Evolutionary conservation across 2,888 invertebrate species (phyloP).

Genomic region (Gortyna flavago): DNA sequence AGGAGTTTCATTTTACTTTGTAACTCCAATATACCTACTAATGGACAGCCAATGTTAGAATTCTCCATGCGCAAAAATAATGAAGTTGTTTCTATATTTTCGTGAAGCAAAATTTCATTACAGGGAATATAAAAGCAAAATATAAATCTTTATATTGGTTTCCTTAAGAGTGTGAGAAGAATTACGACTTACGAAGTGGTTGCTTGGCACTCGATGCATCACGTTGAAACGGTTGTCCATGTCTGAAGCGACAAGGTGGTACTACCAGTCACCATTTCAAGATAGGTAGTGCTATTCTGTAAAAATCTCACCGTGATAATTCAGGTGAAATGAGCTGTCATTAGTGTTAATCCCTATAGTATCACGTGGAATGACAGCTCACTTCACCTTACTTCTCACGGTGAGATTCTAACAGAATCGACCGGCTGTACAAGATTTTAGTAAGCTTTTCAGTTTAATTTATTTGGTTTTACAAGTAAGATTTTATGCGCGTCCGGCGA

Average conservation of each 20-base stretch:
- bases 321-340: too few species aligned
- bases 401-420: too few species aligned
- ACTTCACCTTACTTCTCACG: too few species aligned
- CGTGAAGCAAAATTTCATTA: constrained; percentile 11
- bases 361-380: too few species aligned
- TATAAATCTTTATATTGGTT: constrained; percentile 36
- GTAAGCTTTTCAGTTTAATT: constrained; percentile 16
- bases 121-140: constrained; percentile 19
- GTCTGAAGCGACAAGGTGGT: constrained; percentile 34
- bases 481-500: background rate
- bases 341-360: too few species aligned
- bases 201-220: constrained; percentile 29
- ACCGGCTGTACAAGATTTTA: constrained; percentile 15
- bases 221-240: constrained; percentile 39
- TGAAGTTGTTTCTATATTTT: constrained; percentile 28
- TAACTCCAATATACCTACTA: constrained; percentile 53
- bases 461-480: background rate
- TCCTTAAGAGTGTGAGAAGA: constrained; percentile 29
- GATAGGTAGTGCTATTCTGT: too few species aligned
- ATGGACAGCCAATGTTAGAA: constrained; percentile 62
- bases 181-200: constrained; percentile 20
- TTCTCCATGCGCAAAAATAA: constrained; percentile 39
- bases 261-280: constrained; percentile 22
- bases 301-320: too few species aligned
- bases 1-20: constrained; percentile 54